phyloP scores from a whole-genome alignment of 2,797 vertebrate species.

The Tokudaia tokunoshimensis region DNA sequence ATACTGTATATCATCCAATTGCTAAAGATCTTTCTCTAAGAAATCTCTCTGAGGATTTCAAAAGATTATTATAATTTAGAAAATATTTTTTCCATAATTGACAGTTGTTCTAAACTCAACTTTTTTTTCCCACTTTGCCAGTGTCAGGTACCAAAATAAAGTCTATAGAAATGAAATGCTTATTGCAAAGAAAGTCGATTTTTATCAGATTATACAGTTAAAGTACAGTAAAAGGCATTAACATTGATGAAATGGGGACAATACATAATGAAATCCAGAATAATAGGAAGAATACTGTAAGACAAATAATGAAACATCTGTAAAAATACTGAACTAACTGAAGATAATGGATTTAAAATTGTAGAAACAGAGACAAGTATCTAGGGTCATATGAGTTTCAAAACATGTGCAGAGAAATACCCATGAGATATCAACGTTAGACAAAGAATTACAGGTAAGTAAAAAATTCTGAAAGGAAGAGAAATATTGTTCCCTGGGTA shows the following conservation, averaged over 20 bases:
- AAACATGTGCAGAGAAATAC: background rate
- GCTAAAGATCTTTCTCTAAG: background rate
- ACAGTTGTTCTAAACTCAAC: conserved; percentile 29
- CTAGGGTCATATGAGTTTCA: background rate
- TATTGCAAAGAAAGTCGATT: background rate
- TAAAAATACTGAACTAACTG: conserved; percentile 3
- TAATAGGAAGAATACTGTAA: background rate
- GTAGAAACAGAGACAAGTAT: background rate
- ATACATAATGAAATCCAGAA: background rate
- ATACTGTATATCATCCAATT: background rate
- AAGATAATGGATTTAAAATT: background rate
- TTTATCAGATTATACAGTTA: background rate
- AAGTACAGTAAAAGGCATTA: background rate
- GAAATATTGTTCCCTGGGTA: background rate
- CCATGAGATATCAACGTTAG: background rate
- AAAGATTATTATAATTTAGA: conserved; percentile 1
- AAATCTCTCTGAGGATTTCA: background rate
- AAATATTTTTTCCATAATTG: background rate
- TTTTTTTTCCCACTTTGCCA: background rate
- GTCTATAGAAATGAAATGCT: background rate
- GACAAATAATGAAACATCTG: background rate
- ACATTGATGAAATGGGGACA: background rate
- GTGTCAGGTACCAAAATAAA: background rate
- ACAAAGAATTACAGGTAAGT: background rate
- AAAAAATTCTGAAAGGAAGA: background rate